Base-by-base conservation (phyloP, 2,113 vertebrate species). In the Herpetotheres cachinnans region DNA sequence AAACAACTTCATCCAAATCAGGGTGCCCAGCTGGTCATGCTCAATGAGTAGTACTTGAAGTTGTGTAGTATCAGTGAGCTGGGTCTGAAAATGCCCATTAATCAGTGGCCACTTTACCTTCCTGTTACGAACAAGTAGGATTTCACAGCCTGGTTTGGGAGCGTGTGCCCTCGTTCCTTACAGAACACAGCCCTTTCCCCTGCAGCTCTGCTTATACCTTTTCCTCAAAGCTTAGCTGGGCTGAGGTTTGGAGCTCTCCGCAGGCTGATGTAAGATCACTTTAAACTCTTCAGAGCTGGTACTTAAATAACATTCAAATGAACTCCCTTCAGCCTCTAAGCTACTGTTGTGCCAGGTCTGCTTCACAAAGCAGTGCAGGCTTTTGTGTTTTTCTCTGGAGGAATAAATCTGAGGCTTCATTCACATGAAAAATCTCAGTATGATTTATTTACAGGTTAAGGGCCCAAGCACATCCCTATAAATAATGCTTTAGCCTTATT, bases 391-490 rank as follows among this genome's bases (percentile, higher is more conserved):
- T 89, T 73, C 86, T 91, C 89, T 86, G 38, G 63, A 94, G 89
- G 47, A 95, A 91, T 62, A 85, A 91, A 95, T 76, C 82, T 62
- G 81, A 91, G 54, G 54, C 82, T 91, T 93, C 55, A 40, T 55
- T 95, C 89, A 88, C 62, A 83, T 70, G 79, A 89, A 96, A 95
- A 87, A 70, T 27, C 58, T 86, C 54, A 44, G 36, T 82, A 86
- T 96, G 74, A 93, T 96, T 97, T 96, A 96, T 96, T 95, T 97
- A 97, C 89, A 95, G 89, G 91, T 95, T 95, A 85, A 93, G 81
- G 50, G 62, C 73, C 38, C 58, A 80, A 93, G 89, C 49, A 90
- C 78, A 66, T 85, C 67, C 38, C 42, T 82, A 77, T 94, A 96
- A 95, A 94, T 95, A 97, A 95, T 90, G 70, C 58, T 93, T 95